phyloP scores from a whole-genome alignment of 2,888 invertebrate species.

The Margaritifera margaritifera region DNA sequence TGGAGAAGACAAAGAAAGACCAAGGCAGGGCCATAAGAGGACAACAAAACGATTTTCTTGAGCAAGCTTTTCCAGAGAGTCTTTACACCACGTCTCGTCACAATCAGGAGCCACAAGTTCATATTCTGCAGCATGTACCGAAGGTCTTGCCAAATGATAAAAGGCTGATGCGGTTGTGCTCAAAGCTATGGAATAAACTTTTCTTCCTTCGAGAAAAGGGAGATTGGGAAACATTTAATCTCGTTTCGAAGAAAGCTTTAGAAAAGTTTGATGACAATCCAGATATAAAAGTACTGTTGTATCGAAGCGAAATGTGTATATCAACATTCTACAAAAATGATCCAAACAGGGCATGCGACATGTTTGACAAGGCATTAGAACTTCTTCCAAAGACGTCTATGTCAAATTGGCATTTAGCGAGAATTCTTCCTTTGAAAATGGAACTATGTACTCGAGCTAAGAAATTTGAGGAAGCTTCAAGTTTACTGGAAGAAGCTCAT shows the following conservation, averaged over 20 bases:
- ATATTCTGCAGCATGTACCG: neutral
- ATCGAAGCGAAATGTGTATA: slow-evolving; percentile 21
- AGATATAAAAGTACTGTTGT: slow-evolving; percentile 14
- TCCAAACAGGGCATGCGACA: slow-evolving; percentile 8
- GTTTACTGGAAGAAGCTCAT: slow-evolving; percentile 12
- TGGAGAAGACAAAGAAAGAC: too few species aligned
- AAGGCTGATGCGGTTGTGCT: slow-evolving; percentile 13
- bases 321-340: slow-evolving; percentile 22
- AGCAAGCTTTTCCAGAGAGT: too few species aligned
- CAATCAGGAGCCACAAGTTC: too few species aligned
- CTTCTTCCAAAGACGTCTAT: slow-evolving; percentile 15
- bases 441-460: slow-evolving; percentile 10
- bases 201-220: slow-evolving; percentile 20
- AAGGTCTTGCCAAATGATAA: slow-evolving; percentile 14
- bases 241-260: slow-evolving; percentile 8
- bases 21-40: too few species aligned
- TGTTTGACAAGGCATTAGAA: slow-evolving; percentile 16
- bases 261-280: slow-evolving; percentile 15
- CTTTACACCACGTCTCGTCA: too few species aligned
- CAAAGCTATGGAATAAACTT: slow-evolving; percentile 19
- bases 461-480: slow-evolving; percentile 16
- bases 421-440: slow-evolving; percentile 17
- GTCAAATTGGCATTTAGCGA: slow-evolving; percentile 20
- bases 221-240: slow-evolving; percentile 13
- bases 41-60: too few species aligned